A percentile compares a stretch with the other conserved stretches of the same genome.
These are phyloP conservation scores for Halictus ligatus DNA, from an alignment of 2,888 invertebrate genomes.

Conservation along the genomic window DNA sequence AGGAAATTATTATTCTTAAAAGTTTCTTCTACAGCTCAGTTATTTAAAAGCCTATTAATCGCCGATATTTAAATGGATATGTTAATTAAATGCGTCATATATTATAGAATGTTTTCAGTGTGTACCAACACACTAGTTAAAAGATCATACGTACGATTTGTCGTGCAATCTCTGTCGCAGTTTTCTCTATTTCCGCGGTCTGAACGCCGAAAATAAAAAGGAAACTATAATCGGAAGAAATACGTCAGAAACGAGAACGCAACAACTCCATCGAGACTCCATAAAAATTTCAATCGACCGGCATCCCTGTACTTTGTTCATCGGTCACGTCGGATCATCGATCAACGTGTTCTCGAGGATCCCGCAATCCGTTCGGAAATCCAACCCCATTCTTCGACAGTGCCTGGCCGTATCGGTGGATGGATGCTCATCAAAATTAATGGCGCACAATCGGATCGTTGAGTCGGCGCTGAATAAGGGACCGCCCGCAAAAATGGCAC, in stretches of 20 bases:
- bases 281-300: background rate
- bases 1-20: too few relatives aligned
- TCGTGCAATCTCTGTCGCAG: too few relatives aligned
- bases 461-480: background rate
- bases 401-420: background rate
- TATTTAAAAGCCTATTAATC: too few relatives aligned
- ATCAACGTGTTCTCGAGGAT: background rate
- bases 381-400: background rate
- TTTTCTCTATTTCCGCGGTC: too few relatives aligned
- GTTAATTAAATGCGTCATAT: too few relatives aligned
- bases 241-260: background rate
- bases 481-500: background rate
- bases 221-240: background rate
- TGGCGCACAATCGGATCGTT: background rate
- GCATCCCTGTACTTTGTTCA: background rate
- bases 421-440: conserved; percentile 8
- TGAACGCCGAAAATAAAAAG: background rate
- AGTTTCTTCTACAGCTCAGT: too few relatives aligned
- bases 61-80: too few relatives aligned
- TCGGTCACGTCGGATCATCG: background rate
- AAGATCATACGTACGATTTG: too few relatives aligned
- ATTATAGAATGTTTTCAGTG: too few relatives aligned
- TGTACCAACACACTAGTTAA: too few relatives aligned
- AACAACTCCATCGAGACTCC: background rate
- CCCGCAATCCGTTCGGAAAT: background rate